Evolutionary conservation across 1,140 invertebrate species (phyloP), one percentile per base, ranked within the genome.

Genomic region (Sinonovacula constricta): DNA sequence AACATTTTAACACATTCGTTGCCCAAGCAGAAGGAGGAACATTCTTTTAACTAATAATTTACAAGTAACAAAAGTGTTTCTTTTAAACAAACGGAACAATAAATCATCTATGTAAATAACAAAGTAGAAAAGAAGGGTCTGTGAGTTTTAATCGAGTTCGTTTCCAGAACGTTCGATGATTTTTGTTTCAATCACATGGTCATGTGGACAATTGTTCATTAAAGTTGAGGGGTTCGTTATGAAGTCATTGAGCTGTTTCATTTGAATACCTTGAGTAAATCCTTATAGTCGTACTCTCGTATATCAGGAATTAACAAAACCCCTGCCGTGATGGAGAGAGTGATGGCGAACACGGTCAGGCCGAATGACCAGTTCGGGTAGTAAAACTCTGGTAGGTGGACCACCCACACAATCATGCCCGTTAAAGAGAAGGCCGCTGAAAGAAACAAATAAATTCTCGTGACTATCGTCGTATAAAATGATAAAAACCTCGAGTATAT

Each of bases 361-460:
- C 74, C 74, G 45, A 77, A 56, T 28, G 74, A 77, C 74, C 74
- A 77, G 56, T 57, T 63, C 12, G 63, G 30, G 24, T 77, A 77
- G 34, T 77, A 62, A 24, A 31, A 33, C 0, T 36, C 26, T 15
- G 63, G 65, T 3, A 77, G 15, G 2, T 31, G 22, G 18, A 2
- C n/a, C 36, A 77, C 4, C 74, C 74, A 77, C 18, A 68, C 63
- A 5, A 57, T 34, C 54, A 77, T 77, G 33, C 74, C 74, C 4
- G 15, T 51, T 2, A 77, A 34, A 26, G n/a, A 31, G n/a, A 57
- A 68, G 7, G 54, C 65, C 33, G 54, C 74, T 77, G 22, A 36
- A 69, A 75, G 31, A 10, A 22, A 22, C 39, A 45, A 45, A 45
- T 18, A 45, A 45, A 45, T 45, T 18, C 7, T 45, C 39, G 18